phyloP scores from a whole-genome alignment of 2,888 invertebrate genomes.

The Portevinia maculata region DNA sequence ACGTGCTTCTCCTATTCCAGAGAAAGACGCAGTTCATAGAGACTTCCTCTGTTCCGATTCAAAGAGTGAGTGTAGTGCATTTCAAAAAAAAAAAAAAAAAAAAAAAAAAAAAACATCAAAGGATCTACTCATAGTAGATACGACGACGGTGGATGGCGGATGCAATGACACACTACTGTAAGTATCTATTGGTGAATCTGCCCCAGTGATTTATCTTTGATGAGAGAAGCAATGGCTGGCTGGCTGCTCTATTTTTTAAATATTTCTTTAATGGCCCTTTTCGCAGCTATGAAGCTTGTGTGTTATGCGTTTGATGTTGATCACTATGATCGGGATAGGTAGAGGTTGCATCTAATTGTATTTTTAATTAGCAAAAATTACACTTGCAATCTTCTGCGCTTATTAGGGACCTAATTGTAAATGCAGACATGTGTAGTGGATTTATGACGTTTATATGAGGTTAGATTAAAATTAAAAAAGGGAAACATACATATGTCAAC shows the following conservation, averaged over 20 bases:
- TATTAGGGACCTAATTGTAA: not conserved
- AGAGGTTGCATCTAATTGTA: constrained; percentile 7
- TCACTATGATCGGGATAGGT: not conserved
- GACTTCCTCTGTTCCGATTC: constrained; percentile 16
- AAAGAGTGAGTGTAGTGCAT: not conserved
- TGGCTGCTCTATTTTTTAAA: constrained; percentile 59
- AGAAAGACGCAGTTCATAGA: constrained; percentile 31
- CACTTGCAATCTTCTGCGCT: not conserved
- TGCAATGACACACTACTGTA: constrained; percentile 63
- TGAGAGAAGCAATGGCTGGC: constrained; percentile 41
- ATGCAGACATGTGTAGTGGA: not conserved
- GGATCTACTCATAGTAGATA: constrained; percentile 45
- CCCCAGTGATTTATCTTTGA: constrained; percentile 71
- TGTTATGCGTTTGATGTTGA: constrained; percentile 31
- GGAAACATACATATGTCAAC: not conserved
- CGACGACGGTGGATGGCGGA: constrained; percentile 49
- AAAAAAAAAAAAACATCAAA: constrained; percentile 60
- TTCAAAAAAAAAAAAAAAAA: too few relatives aligned
- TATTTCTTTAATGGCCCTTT: constrained; percentile 65
- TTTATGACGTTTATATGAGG: not conserved
- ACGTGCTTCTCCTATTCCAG: constrained; percentile 30
- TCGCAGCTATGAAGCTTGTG: constrained; percentile 17
- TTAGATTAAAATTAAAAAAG: not conserved
- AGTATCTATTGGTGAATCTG: constrained; percentile 63
- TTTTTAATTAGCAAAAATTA: constrained; percentile 16